A percentile compares a stretch with the other conserved stretches of the same genome.
Evolutionary conservation across 2,888 invertebrate species (phyloP).

Genomic region (Lepidocyrtoides sp.): DNA sequence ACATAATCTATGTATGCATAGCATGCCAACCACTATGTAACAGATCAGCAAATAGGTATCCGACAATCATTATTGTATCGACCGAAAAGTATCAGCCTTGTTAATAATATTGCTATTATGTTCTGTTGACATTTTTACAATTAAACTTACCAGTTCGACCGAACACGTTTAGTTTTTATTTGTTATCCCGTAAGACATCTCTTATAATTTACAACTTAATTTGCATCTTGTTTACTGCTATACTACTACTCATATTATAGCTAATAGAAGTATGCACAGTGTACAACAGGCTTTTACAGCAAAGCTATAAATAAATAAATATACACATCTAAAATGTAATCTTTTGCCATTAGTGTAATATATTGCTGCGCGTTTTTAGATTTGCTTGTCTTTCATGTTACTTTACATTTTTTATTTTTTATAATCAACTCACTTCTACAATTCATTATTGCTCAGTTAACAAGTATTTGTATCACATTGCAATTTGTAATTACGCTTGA

Average conservation of each 20-base stretch:
- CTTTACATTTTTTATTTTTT: conserved; percentile 19
- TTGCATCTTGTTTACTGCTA: conserved; percentile 38
- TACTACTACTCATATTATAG: not conserved
- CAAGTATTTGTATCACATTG: conserved; percentile 53
- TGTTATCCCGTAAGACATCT: not conserved
- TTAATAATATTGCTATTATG: conserved; percentile 29
- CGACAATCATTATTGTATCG: not conserved
- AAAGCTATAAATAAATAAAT: conserved; percentile 30
- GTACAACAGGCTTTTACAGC: not conserved
- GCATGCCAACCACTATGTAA: no score
- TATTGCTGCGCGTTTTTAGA: not conserved
- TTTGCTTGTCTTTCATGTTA: not conserved
- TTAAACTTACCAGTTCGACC: conserved; percentile 43
- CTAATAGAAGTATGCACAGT: not conserved
- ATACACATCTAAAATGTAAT: conserved; percentile 44
- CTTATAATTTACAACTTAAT: conserved; percentile 52
- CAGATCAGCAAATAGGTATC: not conserved
- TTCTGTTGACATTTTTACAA: conserved; percentile 46
- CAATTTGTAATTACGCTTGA: conserved; percentile 60
- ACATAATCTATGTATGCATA: no score
- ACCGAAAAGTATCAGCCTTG: not conserved
- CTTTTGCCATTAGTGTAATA: conserved; percentile 19
- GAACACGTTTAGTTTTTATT: not conserved
- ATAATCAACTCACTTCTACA: not conserved
- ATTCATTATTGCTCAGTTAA: conserved; percentile 35